These are phyloP conservation scores for Solen grandis DNA, from an alignment of 1,140 invertebrate species.

Conservation along the genomic window DNA sequence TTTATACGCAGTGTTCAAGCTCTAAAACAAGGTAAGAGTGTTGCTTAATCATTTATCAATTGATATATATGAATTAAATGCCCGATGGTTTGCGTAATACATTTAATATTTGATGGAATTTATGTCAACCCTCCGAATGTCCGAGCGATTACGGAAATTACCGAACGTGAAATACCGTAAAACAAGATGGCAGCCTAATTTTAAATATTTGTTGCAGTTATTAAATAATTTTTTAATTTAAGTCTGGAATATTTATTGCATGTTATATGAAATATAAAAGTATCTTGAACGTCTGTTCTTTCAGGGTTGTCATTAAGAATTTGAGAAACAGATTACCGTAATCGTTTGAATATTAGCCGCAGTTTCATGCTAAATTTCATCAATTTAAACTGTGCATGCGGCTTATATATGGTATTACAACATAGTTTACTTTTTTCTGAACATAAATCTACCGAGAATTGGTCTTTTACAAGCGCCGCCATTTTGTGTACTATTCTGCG, in stretches of 20 bases:
- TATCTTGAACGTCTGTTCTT: too few relatives aligned
- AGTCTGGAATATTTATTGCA: not conserved
- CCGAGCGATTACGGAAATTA: conserved; percentile 1
- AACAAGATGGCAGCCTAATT: not conserved
- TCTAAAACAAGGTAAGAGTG: not conserved
- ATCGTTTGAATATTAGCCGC: too few relatives aligned
- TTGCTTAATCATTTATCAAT: not conserved
- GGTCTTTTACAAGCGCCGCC: too few relatives aligned
- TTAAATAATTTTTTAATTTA: not conserved
- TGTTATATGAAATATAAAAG: too few relatives aligned
- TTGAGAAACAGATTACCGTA: too few relatives aligned
- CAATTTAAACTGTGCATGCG: too few relatives aligned
- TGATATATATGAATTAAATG: conserved; percentile 1
- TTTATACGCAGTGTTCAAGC: not conserved
- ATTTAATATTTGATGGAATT: not conserved
- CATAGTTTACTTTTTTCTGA: too few relatives aligned
- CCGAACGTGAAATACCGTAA: not conserved
- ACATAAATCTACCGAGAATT: too few relatives aligned
- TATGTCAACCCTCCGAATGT: not conserved
- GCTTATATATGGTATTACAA: too few relatives aligned
- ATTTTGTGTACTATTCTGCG: too few relatives aligned
- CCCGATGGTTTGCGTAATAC: conserved; percentile 1
- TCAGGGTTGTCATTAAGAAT: too few relatives aligned
- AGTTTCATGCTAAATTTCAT: too few relatives aligned
- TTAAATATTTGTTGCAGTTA: not conserved